phyloP scores from a whole-genome alignment of 2,797 vertebrate genomes.

The Microctenopoma lineatum region DNA sequence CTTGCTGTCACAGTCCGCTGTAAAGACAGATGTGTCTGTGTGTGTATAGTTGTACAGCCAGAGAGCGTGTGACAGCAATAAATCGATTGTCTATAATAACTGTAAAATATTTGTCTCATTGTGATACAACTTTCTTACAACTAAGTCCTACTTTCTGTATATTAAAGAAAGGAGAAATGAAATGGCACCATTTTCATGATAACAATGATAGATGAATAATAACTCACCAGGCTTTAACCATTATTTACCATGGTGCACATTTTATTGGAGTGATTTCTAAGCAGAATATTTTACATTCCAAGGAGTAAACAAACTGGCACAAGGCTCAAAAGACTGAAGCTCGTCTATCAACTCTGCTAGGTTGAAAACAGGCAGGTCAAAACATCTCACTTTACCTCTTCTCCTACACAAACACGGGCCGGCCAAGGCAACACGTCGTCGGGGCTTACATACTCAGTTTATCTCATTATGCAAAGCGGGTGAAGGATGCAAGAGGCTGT shows the following conservation, averaged over 20 bases:
- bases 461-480: constrained; percentile 64
- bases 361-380: constrained; percentile 48
- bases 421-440: constrained; percentile 22
- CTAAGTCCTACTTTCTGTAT: not conserved
- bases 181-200: fast-evolving
- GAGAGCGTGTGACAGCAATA: not conserved
- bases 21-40: not conserved
- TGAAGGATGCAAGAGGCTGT: constrained; percentile 45
- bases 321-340: not conserved
- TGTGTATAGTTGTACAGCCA: not conserved
- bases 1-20: constrained; percentile 9
- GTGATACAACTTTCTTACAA: not conserved
- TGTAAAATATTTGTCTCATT: constrained; percentile 11
- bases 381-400: constrained; percentile 36
- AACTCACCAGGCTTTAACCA: not conserved
- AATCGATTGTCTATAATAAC: constrained; percentile 7
- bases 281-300: constrained; percentile 24
- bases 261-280: constrained; percentile 17
- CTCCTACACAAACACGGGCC: constrained; percentile 54
- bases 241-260: constrained; percentile 1
- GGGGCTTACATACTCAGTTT: constrained; percentile 43
- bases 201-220: not conserved
- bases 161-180: not conserved
- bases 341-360: constrained; percentile 37
- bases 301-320: constrained; percentile 14